Conservation (phyloP, 2,888 invertebrate species). For the Conistra vaccinii region DNA sequence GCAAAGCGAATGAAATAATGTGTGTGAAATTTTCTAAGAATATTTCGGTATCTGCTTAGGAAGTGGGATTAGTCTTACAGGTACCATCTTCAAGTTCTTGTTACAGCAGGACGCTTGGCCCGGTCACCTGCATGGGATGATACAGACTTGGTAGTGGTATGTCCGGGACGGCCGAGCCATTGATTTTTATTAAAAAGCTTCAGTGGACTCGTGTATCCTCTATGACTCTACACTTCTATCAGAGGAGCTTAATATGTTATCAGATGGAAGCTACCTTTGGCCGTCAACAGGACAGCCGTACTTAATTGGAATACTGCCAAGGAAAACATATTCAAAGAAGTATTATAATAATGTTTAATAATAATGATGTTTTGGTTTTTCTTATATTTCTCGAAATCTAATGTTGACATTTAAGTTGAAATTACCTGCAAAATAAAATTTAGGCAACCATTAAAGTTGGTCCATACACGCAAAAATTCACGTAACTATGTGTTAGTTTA, state of each 20-base stretch:
- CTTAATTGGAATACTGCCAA: slow-evolving; percentile 3
- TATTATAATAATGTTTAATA: background rate
- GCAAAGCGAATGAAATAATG: slow-evolving; percentile 36
- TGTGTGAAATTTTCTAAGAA: slow-evolving; percentile 24
- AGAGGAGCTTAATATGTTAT: background rate
- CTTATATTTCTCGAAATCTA: background rate
- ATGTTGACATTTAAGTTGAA: background rate
- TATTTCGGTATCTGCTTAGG: slow-evolving; percentile 45
- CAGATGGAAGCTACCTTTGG: background rate
- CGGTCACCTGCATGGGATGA: background rate
- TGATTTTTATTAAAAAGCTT: background rate
- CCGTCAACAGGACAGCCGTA: background rate
- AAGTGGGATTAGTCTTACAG: slow-evolving; percentile 29
- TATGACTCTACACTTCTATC: background rate
- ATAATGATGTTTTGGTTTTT: background rate
- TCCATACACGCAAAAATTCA: background rate
- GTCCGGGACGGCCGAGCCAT: background rate
- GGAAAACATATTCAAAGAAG: background rate
- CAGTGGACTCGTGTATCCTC: background rate
- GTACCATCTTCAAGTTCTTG: background rate
- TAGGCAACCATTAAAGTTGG: background rate
- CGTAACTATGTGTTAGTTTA: background rate
- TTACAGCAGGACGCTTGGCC: background rate
- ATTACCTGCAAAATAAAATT: slow-evolving; percentile 2
- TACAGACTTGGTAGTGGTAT: slow-evolving; percentile 2